Percentiles rank a stretch among this genome's conserved stretches.
Conservation (phyloP, 1,140 invertebrate species). For the Tribolium madens region DNA sequence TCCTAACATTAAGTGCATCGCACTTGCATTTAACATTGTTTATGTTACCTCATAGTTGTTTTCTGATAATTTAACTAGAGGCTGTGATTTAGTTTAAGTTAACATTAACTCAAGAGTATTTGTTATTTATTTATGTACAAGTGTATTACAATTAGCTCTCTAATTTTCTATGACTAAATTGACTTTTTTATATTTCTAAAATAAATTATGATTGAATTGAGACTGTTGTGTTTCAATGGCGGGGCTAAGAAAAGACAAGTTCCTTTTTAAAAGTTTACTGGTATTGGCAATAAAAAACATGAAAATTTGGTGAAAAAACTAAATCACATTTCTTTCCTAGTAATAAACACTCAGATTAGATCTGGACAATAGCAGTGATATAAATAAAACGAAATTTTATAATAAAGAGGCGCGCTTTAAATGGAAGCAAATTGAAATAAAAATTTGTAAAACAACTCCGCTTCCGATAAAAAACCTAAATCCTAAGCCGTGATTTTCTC, state of each 20-base stretch:
- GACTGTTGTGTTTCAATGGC: no score
- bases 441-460: not conserved
- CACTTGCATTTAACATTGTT: constrained; percentile 28
- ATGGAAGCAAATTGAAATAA: constrained; percentile 4
- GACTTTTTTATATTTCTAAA: constrained; percentile 35
- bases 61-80: constrained; percentile 28
- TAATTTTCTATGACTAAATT: constrained; percentile 34
- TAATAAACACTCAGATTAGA: constrained; percentile 21
- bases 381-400: constrained; percentile 1
- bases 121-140: constrained; percentile 37
- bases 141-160: constrained; percentile 1
- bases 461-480: constrained; percentile 9
- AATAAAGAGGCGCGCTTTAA: not conserved
- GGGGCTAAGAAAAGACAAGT: not conserved
- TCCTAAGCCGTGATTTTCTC: constrained; percentile 43
- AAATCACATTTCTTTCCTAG: constrained; percentile 32
- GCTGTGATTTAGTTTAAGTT: constrained; percentile 35
- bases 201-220: not conserved
- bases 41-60: constrained; percentile 20
- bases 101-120: constrained; percentile 30
- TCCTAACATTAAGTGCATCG: not conserved
- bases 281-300: constrained; percentile 27
- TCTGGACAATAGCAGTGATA: not conserved
- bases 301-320: constrained; percentile 23
- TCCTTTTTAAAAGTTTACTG: not conserved